Evolutionary conservation across 2,888 invertebrate genomes (phyloP).

Genomic region (Tyria jacobaeae): DNA sequence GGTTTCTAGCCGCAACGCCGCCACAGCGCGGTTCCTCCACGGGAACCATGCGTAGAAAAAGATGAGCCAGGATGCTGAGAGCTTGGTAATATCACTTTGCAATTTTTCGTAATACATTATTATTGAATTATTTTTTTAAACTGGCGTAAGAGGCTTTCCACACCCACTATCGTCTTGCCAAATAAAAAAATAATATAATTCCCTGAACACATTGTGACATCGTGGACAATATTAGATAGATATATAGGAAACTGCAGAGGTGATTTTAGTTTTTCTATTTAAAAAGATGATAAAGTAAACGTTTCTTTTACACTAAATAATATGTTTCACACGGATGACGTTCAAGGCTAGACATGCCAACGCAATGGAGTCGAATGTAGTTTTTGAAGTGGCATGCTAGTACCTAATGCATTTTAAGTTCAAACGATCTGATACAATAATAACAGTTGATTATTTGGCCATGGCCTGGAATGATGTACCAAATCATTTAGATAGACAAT

Average conservation of each 20-base stretch:
- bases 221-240: conserved; percentile 41
- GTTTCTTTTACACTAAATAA: conserved; percentile 50
- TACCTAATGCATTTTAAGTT: not conserved
- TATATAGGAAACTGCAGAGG: conserved; percentile 56
- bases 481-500: not conserved
- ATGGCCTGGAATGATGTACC: not conserved
- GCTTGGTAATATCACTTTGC: conserved; percentile 88
- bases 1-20: conserved; percentile 68
- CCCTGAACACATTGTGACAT: conserved; percentile 37
- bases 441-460: not conserved
- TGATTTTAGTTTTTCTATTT: conserved; percentile 69
- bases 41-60: conserved; percentile 89
- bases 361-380: not conserved
- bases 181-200: not conserved
- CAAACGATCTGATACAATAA: not conserved
- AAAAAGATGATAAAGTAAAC: conserved; percentile 74
- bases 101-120: conserved; percentile 39
- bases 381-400: not conserved
- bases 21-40: conserved; percentile 75
- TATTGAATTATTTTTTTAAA: not conserved
- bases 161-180: not conserved
- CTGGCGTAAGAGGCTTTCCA: not conserved
- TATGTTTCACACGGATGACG: conserved; percentile 56
- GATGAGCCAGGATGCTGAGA: conserved; percentile 91
- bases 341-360: conserved; percentile 57